A percentile compares a stretch with the other conserved stretches of the same genome.
phyloP scores from a whole-genome alignment of 2,113 vertebrate genomes.

The Catharus bicknelli region DNA sequence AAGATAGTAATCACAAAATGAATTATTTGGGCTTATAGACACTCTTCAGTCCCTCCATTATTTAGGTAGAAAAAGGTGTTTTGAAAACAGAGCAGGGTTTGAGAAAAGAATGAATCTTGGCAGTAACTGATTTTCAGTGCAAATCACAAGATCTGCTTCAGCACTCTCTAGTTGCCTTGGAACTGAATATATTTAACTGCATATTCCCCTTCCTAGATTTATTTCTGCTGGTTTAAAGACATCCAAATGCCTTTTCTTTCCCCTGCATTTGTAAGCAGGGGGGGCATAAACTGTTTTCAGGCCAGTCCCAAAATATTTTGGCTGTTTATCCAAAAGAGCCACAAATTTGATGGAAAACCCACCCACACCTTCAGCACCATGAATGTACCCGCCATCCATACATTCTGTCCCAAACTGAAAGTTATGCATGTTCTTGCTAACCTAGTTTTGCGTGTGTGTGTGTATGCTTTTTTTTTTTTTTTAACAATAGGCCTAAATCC shows the following conservation, averaged over 20 bases:
- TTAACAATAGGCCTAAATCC: conserved; percentile 82
- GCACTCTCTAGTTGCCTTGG: background rate
- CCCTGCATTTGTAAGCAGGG: background rate
- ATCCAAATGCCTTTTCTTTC: background rate
- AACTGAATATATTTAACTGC: background rate
- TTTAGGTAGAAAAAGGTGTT: background rate
- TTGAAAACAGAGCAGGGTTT: conserved; percentile 3
- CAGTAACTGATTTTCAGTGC: background rate
- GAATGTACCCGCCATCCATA: background rate
- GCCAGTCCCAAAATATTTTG: background rate
- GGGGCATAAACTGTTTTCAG: background rate
- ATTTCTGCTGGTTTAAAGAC: conserved; percentile 9
- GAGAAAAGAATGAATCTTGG: background rate
- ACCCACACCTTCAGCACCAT: background rate
- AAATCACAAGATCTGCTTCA: background rate
- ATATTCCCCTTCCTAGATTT: background rate
- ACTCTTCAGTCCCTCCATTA: background rate
- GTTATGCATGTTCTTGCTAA: conserved; percentile 70
- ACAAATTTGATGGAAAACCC: background rate
- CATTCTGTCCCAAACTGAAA: conserved; percentile 5
- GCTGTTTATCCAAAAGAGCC: background rate
- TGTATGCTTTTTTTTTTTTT: background rate
- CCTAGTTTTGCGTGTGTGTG: conserved; percentile 70
- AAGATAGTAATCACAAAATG: background rate
- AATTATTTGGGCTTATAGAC: background rate